Evolutionary conservation across 2,113 vertebrate genomes (phyloP), one percentile per base, ranked within the genome.

Genomic region (Odontophorus gujanensis): DNA sequence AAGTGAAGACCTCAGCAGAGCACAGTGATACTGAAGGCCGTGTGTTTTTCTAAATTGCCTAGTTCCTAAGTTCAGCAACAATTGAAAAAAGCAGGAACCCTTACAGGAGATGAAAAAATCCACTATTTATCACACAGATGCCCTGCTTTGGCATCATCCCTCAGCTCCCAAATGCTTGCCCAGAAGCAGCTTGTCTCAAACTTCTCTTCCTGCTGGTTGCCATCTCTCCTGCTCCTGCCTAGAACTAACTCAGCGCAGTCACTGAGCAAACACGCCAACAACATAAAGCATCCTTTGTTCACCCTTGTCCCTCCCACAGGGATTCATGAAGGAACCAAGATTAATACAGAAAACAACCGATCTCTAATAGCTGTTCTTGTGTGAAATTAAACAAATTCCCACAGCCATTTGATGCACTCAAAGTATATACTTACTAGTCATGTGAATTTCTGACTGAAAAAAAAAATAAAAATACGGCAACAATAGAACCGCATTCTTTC

Each of bases 201-300:
- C 38, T 34, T 25, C 13, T 74, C 36, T 25, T 85, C 34, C 38
- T 4, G 0, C 16, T 4, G 45, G 38, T 22, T 66, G 73, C 65
- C 38, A 6, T 1, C 42, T 88, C 20, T n/a, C 12, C 45, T 57
- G 20, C 43, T 91, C 43, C 91, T 17, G 61, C 79, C 20, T 11
- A 20, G 7, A 36, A 34, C 69, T 75, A 47, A 68, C 63, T 69
- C 84, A 81, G 48, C 58, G 78, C 26, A 61, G 51, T 72, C 43
- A 78, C 15, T 72, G 57, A 73, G 82, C 77, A 92, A 93, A 91
- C 72, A 87, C 0, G 1, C 40, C 80, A 75, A 63, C 3, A 14
- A 83, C 48, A 85, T 53, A 81, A 94, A 92, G 76, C 57, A 78
- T 66, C 74, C 92, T 93, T 93, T 96, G 80, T 87, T 84, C 50